Evolutionary conservation across 2,797 vertebrate species (phyloP).

Genomic region (Amblyopsis hoosieri): DNA sequence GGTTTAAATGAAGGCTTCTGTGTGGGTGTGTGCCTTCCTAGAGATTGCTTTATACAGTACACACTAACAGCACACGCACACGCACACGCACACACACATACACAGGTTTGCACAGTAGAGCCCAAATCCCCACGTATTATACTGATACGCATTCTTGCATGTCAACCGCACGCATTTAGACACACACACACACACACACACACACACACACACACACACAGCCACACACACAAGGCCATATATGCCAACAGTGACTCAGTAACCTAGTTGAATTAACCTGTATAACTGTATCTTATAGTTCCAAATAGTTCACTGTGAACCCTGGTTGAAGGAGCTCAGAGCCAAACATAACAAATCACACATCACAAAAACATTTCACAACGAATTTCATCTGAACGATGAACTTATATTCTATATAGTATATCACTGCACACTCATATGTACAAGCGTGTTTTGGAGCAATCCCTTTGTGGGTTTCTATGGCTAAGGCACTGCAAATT

Average conservation of each 20-base stretch:
- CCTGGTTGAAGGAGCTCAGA: not conserved
- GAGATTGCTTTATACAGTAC: slow-evolving; percentile 26
- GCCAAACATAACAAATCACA: not conserved
- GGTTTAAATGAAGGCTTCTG: too few relatives aligned
- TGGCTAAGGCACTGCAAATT: slow-evolving; percentile 75
- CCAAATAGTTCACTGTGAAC: too few relatives aligned
- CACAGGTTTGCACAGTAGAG: slow-evolving; percentile 1
- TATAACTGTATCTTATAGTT: too few relatives aligned
- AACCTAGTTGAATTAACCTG: too few relatives aligned
- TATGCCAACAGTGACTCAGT: not conserved
- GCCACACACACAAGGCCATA: slow-evolving; percentile 4
- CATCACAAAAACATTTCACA: not conserved
- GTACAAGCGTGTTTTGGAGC: slow-evolving; percentile 42
- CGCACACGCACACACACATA: slow-evolving; percentile 23
- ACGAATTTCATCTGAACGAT: too few relatives aligned
- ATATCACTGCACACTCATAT: not conserved
- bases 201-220: not conserved
- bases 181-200: slow-evolving; percentile 1
- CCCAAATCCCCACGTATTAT: not conserved
- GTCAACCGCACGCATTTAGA: not conserved
- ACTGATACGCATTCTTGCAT: not conserved
- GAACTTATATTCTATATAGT: too few relatives aligned
- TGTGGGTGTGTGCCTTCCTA: slow-evolving; percentile 30
- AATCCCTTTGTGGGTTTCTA: slow-evolving; percentile 60
- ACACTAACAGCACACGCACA: slow-evolving; percentile 18